These are phyloP conservation scores for Fukomys damarensis DNA, from an alignment of 2,113 vertebrate species.

Conservation along the genomic window DNA sequence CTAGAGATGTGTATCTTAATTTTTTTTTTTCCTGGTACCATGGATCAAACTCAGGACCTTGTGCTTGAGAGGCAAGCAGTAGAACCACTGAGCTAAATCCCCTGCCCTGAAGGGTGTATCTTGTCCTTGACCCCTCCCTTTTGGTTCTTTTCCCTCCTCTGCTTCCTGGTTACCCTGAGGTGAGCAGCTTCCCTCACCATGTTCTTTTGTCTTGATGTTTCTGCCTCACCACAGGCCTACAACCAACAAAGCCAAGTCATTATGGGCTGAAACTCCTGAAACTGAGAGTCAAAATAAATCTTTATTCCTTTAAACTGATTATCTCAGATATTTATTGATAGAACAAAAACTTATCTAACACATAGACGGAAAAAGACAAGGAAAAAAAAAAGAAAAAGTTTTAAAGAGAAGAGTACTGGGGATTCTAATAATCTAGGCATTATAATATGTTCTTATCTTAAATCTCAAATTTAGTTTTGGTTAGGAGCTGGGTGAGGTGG, in stretches of 20 bases:
- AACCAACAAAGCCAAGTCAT: neutral
- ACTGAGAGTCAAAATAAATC: neutral
- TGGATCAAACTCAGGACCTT: too few relatives aligned
- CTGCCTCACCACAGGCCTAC: neutral
- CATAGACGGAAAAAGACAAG: neutral
- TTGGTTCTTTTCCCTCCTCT: neutral
- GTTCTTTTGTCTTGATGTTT: neutral
- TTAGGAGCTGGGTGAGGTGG: neutral
- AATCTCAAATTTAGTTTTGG: neutral
- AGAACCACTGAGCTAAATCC: too few relatives aligned
- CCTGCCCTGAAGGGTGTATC: neutral
- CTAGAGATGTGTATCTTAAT: neutral
- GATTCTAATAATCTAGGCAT: neutral
- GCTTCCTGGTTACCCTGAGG: neutral
- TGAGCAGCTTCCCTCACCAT: neutral
- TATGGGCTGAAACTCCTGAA: neutral
- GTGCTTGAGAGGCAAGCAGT: too few relatives aligned
- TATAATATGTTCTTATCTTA: neutral
- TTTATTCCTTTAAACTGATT: neutral
- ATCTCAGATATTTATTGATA: neutral
- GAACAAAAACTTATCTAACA: slow-evolving; percentile 29
- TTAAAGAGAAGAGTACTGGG: neutral
- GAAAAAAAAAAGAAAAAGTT: slow-evolving; percentile 16
- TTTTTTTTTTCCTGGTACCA: too few relatives aligned
- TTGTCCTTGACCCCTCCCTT: neutral